Percentiles rank a stretch among this genome's conserved stretches.
Conservation (phyloP, 2,113 vertebrate species). For the Laticauda colubrina region DNA sequence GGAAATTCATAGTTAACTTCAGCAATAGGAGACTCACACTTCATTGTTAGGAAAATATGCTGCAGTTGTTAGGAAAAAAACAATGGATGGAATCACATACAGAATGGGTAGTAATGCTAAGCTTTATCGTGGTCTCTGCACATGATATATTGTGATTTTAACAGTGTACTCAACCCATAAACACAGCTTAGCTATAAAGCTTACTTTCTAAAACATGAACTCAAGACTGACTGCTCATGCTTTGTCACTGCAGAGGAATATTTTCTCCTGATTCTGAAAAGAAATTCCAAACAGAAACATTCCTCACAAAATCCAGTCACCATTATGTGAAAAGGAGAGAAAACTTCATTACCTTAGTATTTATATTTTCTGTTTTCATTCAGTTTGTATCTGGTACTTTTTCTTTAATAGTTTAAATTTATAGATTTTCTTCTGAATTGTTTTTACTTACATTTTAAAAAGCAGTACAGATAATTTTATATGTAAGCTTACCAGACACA, state of each 20-base stretch:
- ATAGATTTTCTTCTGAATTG: not conserved
- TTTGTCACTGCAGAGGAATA: not conserved
- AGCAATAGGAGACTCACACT: not conserved
- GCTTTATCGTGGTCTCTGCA: conserved; percentile 36
- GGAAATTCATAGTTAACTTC: not conserved
- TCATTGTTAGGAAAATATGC: not conserved
- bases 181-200: conserved; percentile 14
- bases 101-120: conserved; percentile 11
- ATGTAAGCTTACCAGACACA: not conserved
- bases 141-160: conserved; percentile 9
- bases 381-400: not conserved
- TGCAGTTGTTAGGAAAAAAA: conserved; percentile 4
- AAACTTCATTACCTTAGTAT: not conserved
- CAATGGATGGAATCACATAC: conserved; percentile 22
- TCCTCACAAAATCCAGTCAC: not conserved
- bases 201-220: conserved; percentile 9
- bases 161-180: conserved; percentile 12
- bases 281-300: not conserved
- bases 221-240: conserved; percentile 19
- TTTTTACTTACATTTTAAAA: not conserved
- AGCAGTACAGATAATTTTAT: not conserved
- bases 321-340: not conserved
- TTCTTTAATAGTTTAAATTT: not conserved
- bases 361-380: not conserved
- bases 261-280: not conserved